Evolutionary conservation across 2,797 vertebrate genomes (phyloP), one percentile per base, ranked within the genome.

Genomic region (Fratercula arctica): DNA sequence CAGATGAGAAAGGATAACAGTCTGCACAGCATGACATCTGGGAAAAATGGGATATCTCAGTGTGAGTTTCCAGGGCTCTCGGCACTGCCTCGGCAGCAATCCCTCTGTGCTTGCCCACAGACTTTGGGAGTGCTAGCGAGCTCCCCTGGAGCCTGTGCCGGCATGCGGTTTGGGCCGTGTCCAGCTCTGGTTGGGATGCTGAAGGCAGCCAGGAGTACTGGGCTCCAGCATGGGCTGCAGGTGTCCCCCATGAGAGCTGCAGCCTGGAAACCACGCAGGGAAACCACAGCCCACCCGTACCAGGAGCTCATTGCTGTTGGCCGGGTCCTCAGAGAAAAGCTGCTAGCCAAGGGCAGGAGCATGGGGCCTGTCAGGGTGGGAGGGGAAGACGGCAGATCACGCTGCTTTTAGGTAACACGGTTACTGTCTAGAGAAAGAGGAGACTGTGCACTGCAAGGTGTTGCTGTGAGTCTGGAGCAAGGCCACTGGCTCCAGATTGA

Each of bases 21-120:
- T 26, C 6, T 43, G 67, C 70, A 15, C 4, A 9, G 76, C n/a
- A 3, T 0, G 18, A 5, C 26, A 2, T 19, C 43, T 35, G 29
- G 53, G 51, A 57, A 6, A 20, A 35, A 26, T 3, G 64, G 67
- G 41, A 3, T 26, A 37, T 45, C 26, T 39, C 3, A 9, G 67
- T 1, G 18, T 2, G 20, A 13, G 53, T 66, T 57, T 48, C 85
- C 82, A 85, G 31, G 46, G 69, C 84, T 76, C 39, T 23, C 16
- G 9, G 91, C 85, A 18, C 87, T n/a, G 43, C 12, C 0, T 8
- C 13, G 8, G 35, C 63, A 50, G 29, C 48, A 8, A 10, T 70
- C 83, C 69, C 61, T 41, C 74, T 8, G 20, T 57, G 60, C 72
- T 11, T 63, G 64, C 59, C 39, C 43, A 1, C 46, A 7, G 64